Evolutionary conservation across 2,888 invertebrate species (phyloP), one percentile per base, ranked within the genome.

Genomic region (Xestobium rufovillosum): DNA sequence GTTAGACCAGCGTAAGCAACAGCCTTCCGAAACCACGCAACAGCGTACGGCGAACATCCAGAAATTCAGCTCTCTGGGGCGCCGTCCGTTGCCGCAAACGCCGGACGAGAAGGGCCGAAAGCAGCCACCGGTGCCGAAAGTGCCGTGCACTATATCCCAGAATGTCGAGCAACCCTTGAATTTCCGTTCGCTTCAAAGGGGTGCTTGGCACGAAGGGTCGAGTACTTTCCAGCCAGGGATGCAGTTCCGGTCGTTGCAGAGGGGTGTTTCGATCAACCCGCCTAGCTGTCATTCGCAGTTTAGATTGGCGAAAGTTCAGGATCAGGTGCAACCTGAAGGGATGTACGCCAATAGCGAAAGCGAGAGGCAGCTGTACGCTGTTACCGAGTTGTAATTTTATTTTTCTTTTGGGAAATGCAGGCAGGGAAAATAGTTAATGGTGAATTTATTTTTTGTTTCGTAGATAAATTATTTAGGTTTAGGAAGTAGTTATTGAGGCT

Each of bases 321-420:
- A 61, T 48, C 67, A 60, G 43, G 51, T 57, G 1, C 52, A 57
- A n/a, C 57, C 58, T 27, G 57, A 61, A 31, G 55, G 58, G 10
- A 56, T 68, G 53, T 61, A 66, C 42, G 61, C 66, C 2, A 63
- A 67, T 38, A 61, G 60, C 40, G 69, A 70, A 34, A 68, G 66
- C 46, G 66, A 70, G 44, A 63, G 68, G 42, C 66, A 66, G 45
- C 50, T 85, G 47, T 85, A 83, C 59, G 84, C 83, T 32, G 83
- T 86, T 47, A 81, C 86, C 37, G 81, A 76, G 59, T 70, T 78
- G 68, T 78, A 76, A 68, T 33, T 40, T 41, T 30, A 39, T 48
- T 54, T 52, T 48, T 45, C 46, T 49, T 59, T 63, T 63, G 61
- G 64, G 64, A 59, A 57, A 61, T 66, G 64, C 65, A 65, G 65